These are phyloP conservation scores for Stomatorhinus ivindoensis DNA, from an alignment of 2,113 vertebrate species.

Conservation along the genomic window DNA sequence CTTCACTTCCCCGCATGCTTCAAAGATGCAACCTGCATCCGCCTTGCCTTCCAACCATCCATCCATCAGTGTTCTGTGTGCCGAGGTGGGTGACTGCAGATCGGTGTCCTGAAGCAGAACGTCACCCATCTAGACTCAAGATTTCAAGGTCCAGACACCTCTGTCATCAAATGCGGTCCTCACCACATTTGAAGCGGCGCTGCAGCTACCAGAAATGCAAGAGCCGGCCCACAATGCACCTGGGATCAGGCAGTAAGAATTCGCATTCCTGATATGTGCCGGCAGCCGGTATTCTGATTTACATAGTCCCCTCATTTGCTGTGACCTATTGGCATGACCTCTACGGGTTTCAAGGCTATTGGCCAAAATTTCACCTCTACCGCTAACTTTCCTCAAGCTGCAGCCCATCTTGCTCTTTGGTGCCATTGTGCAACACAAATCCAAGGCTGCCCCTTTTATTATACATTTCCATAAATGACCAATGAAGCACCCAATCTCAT, in stretches of 20 bases:
- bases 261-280: not conserved
- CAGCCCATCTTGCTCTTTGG: not conserved
- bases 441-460: not conserved
- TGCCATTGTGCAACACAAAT: not conserved
- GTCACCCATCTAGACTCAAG: not conserved
- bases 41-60: not conserved
- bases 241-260: not conserved
- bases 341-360: not conserved
- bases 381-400: not conserved
- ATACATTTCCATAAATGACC: not conserved
- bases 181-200: not conserved
- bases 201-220: not conserved
- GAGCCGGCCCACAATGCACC: not conserved
- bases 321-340: not conserved
- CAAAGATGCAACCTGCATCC: not conserved
- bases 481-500: not conserved
- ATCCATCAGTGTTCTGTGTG: not conserved
- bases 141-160: not conserved
- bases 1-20: not conserved
- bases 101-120: not conserved
- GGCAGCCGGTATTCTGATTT: not conserved
- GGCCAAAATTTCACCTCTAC: not conserved
- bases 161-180: not conserved
- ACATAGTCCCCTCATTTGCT: not conserved
- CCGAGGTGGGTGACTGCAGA: not conserved